phyloP scores from a whole-genome alignment of 53 echinoderm and acorn worm species.

The Apostichopus leukothele region DNA sequence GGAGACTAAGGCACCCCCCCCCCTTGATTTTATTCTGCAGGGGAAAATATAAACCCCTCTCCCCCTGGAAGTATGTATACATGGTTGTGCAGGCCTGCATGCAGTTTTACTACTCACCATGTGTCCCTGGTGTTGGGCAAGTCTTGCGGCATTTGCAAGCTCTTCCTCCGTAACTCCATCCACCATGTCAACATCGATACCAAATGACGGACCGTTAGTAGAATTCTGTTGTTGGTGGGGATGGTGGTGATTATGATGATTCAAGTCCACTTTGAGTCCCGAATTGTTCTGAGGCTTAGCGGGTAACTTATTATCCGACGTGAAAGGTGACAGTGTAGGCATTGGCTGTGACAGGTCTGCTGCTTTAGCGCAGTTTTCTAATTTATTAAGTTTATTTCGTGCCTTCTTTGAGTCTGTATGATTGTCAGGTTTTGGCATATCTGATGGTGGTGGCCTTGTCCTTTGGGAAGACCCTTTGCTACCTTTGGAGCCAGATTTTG shows the following conservation, averaged over 20 bases:
- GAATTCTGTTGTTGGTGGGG: background rate
- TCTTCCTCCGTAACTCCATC: background rate
- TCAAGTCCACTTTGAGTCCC: background rate
- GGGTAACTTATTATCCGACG: background rate
- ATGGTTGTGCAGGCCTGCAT: too few relatives aligned
- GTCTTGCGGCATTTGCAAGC: constrained; percentile 4
- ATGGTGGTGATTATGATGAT: background rate
- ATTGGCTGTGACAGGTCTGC: constrained; percentile 9
- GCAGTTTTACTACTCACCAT: background rate
- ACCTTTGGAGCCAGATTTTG: background rate
- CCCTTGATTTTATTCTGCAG: too few relatives aligned
- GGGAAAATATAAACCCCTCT: too few relatives aligned
- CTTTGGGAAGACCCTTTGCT: constrained; percentile 26
- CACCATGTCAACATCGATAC: background rate
- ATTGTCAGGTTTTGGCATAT: background rate
- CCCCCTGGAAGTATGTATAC: too few relatives aligned
- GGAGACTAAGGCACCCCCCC: too few relatives aligned
- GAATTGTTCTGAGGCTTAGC: background rate
- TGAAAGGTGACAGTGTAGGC: background rate
- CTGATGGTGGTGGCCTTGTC: background rate
- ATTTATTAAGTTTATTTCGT: background rate
- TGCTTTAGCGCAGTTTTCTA: background rate
- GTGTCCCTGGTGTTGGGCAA: constrained; percentile 13
- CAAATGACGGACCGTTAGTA: constrained; percentile 2
- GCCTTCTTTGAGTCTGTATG: constrained; percentile 1